Base-by-base conservation (phyloP, 2,888 invertebrate genomes). In the Thecocarcelia acutangulata region DNA sequence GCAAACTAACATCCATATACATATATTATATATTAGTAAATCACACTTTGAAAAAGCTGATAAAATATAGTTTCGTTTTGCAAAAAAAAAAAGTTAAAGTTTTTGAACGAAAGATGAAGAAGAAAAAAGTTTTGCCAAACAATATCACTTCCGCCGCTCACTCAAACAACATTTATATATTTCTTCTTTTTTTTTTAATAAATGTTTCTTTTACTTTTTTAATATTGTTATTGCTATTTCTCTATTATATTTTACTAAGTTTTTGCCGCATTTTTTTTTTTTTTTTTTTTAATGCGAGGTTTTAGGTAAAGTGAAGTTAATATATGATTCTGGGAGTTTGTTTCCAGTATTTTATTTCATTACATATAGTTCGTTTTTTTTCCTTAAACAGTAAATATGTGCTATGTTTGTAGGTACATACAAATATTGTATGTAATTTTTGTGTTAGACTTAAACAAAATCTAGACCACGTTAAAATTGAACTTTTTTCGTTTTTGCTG, bases 71-170 rank as follows among this genome's bases (percentile, higher is more conserved):
- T 61, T 74, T 56, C 37, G 56, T 17, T 19, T 17, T 37, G 69
- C 61, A n/a, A 72, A 79, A 68, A 73, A 76, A 76, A 72, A 79
- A 68, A 68, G 46, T 48, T 63, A 15, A 37, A 61, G 61, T 48
- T 74, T 58, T 48, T 48, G 8, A 24, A 50, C 4, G 40, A 21
- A 48, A 46, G 54, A 17, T 11, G 24, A 11, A 8, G n/a, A 4
- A 21, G 13, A 70, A 48, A 24, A 19, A 64, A 73, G 21, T 73
- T 73, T 64, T 66, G n/a, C 48, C 33, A 58, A 83, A 81, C 70
- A 75, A 78, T 76, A 73, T 73, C 72, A 79, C 69, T 52, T 78
- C 81, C 81, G 81, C 76, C 79, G 69, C 73, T 79, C 81, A 81
- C 70, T 83, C 52, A 72, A 63, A 33, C 33, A 83, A 44, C 56